Percentiles rank a stretch among this genome's conserved stretches.
Conservation (phyloP, 1,140 invertebrate species). For the Apis mellifera region DNA sequence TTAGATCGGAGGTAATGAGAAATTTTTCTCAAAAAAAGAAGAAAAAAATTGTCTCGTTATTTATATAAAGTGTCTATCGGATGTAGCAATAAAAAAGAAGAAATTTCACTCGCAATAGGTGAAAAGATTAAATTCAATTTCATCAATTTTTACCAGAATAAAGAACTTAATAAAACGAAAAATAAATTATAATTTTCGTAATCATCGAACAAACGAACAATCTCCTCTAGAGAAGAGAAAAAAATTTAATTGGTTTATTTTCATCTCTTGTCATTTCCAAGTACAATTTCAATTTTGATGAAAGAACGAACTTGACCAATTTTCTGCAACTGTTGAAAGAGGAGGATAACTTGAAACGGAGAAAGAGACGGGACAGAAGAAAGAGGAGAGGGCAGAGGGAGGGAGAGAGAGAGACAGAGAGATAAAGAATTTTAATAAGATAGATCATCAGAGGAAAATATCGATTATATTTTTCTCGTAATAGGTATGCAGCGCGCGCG, state of each 20-base stretch:
- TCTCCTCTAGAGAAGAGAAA: neutral
- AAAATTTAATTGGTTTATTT: constrained; percentile 15
- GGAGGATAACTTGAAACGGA: too few species aligned
- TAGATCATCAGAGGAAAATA: constrained; percentile 73
- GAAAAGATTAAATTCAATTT: too few species aligned
- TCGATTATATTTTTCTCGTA: constrained; percentile 72
- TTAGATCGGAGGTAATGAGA: constrained; percentile 54
- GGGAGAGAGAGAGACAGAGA: neutral
- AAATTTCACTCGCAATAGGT: neutral
- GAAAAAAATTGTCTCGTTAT: neutral
- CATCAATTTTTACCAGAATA: neutral
- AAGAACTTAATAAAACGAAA: neutral
- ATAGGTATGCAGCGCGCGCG: constrained; percentile 50
- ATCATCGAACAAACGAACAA: neutral
- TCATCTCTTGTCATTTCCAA: neutral
- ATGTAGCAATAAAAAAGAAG: too few species aligned
- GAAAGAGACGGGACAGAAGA: neutral
- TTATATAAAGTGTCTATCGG: neutral
- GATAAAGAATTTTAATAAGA: constrained; percentile 26
- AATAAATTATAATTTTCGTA: too few species aligned
- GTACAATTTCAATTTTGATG: neutral
- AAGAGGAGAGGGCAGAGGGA: neutral
- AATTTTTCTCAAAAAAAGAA: neutral
- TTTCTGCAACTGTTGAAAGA: too few species aligned
- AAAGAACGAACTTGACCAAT: neutral